A percentile compares a stretch with the other conserved stretches of the same genome.
Conservation (phyloP, 2,113 vertebrate species). For the Semnopithecus entellus region DNA sequence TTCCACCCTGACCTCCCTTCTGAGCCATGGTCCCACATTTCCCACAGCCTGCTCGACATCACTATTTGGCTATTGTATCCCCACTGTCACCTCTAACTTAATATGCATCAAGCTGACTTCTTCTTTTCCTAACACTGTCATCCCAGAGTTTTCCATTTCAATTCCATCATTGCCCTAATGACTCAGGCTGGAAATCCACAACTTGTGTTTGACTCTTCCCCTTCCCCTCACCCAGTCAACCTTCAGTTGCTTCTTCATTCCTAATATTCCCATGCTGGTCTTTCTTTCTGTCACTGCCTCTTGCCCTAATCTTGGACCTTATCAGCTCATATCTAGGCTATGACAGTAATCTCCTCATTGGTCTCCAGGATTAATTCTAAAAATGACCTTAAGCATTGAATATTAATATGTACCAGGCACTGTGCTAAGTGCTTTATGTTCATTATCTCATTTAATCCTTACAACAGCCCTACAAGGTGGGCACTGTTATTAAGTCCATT, state of each 20-base stretch:
- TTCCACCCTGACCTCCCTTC: neutral
- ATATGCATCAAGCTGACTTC: neutral
- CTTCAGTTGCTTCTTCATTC: neutral
- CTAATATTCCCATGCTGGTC: neutral
- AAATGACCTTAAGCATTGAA: neutral
- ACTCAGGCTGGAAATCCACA: neutral
- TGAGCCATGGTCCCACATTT: neutral
- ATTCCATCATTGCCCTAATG: neutral
- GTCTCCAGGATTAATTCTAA: conserved; percentile 29
- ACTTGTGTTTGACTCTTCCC: neutral
- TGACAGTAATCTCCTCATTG: neutral
- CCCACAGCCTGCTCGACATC: neutral
- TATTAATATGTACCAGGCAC: neutral
- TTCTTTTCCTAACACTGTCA: neutral
- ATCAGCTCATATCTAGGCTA: neutral
- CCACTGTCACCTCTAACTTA: neutral
- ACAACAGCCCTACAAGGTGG: neutral
- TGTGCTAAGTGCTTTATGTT: neutral
- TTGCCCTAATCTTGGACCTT: neutral
- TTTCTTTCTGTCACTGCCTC: neutral
- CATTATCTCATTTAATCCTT: neutral
- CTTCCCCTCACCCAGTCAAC: neutral
- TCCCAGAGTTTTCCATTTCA: neutral
- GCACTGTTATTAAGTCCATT: neutral
- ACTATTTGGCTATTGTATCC: neutral